phyloP scores from a whole-genome alignment of 2,113 vertebrate species.

The Mirounga angustirostris region DNA sequence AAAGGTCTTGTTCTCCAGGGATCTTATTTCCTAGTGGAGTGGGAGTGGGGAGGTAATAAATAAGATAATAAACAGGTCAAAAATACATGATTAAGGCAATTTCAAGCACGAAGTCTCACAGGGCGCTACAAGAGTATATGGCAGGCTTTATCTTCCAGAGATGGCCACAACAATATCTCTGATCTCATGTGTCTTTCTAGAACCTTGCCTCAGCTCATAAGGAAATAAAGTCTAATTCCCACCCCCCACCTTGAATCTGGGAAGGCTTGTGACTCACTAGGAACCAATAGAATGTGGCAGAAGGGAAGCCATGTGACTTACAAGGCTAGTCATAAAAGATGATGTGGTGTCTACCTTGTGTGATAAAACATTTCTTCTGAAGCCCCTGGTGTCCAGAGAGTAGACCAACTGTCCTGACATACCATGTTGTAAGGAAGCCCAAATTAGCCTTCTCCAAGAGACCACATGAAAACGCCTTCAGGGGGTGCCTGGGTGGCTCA shows the following conservation, averaged over 20 bases:
- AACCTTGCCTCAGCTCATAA: background rate
- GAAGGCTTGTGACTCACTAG: background rate
- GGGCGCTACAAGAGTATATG: background rate
- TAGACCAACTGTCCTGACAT: background rate
- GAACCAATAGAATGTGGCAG: background rate
- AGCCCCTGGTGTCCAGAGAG: background rate
- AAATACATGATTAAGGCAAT: background rate
- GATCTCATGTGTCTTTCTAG: background rate
- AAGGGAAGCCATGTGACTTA: background rate
- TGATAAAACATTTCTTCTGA: background rate
- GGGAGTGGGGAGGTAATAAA: background rate
- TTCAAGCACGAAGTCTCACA: background rate
- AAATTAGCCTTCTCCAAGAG: background rate
- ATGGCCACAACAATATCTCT: background rate
- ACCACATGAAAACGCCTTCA: background rate
- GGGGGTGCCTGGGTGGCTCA: too few relatives aligned
- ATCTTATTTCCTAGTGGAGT: background rate
- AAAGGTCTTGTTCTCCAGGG: background rate
- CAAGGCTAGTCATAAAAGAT: background rate
- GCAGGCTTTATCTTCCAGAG: background rate
- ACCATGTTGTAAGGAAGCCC: conserved; percentile 19
- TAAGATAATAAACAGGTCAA: background rate
- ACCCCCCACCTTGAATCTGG: background rate
- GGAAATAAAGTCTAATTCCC: background rate
- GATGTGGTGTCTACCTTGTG: background rate